Percentiles rank a stretch among this genome's conserved stretches.
These are phyloP conservation scores for Netelia inedita DNA, from an alignment of 2,888 invertebrate species.

Conservation along the genomic window DNA sequence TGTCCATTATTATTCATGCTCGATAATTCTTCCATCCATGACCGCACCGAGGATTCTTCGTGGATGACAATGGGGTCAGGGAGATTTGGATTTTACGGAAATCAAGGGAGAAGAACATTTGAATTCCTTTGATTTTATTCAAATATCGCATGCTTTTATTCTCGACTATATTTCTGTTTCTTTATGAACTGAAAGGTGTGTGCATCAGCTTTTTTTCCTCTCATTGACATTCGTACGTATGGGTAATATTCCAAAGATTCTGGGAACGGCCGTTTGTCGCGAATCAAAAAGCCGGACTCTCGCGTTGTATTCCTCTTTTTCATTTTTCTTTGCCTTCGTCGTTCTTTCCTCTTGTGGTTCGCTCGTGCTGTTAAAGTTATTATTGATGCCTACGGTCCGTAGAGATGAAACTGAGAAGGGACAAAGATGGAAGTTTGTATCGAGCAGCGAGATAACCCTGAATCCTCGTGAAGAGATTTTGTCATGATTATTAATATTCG, in stretches of 20 bases:
- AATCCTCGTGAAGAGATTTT: slow-evolving; percentile 3
- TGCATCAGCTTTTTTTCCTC: slow-evolving; percentile 18
- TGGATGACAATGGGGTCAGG: slow-evolving; percentile 50
- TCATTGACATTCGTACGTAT: slow-evolving; percentile 2
- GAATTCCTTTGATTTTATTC: slow-evolving; percentile 31
- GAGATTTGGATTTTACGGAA: slow-evolving; percentile 55
- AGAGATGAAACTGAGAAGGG: neutral
- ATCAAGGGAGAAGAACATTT: slow-evolving; percentile 20
- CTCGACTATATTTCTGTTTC: neutral
- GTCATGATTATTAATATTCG: slow-evolving; percentile 40
- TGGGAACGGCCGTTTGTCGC: slow-evolving; percentile 36
- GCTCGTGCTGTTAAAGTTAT: slow-evolving; percentile 61
- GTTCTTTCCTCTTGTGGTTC: slow-evolving; percentile 1
- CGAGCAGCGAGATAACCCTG: neutral
- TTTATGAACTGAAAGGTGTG: neutral
- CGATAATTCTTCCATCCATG: slow-evolving; percentile 62
- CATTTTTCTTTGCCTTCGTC: neutral
- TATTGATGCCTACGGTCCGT: slow-evolving; percentile 55
- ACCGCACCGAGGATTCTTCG: slow-evolving; percentile 50
- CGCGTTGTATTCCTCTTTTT: slow-evolving; percentile 12
- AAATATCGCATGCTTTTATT: slow-evolving; percentile 4
- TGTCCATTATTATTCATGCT: slow-evolving; percentile 70
- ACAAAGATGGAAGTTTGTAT: slow-evolving; percentile 44
- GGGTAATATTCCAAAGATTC: slow-evolving; percentile 21
- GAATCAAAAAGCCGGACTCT: slow-evolving; percentile 25